phyloP scores from a whole-genome alignment of 2,888 invertebrate genomes.

The Taphrorychus bicolor region DNA sequence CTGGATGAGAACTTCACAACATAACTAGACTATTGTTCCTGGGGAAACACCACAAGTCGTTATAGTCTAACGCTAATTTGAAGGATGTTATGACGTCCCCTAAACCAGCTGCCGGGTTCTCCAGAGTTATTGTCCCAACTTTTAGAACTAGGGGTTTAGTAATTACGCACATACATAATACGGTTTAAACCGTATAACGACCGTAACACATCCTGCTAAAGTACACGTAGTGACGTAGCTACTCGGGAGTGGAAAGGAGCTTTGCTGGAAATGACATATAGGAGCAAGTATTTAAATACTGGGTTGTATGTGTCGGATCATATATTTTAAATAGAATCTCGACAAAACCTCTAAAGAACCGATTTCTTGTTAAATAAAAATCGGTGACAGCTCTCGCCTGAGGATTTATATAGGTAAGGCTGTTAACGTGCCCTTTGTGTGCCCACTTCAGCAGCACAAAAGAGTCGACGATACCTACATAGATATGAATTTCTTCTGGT shows the following conservation, averaged over 20 bases:
- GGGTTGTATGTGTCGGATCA: conserved; percentile 13
- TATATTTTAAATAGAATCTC: conserved; percentile 30
- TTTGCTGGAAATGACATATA: no score
- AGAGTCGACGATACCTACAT: conserved; percentile 15
- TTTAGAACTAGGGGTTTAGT: conserved; percentile 7
- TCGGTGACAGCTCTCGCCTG: conserved; percentile 23
- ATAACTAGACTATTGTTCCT: conserved; percentile 16
- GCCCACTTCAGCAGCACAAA: conserved; percentile 31
- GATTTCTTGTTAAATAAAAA: conserved; percentile 28
- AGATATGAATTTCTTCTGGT: conserved; percentile 30
- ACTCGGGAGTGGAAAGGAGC: background rate
- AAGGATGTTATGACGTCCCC: conserved; percentile 17
- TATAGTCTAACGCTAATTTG: conserved; percentile 19
- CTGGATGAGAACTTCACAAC: conserved; percentile 35
- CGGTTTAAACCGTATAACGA: conserved; percentile 1
- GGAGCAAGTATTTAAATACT: no score
- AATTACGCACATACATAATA: conserved; percentile 2
- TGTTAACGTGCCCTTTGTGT: conserved; percentile 35
- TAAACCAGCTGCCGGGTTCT: conserved; percentile 4
- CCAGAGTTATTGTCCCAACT: conserved; percentile 14
- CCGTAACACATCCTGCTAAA: background rate
- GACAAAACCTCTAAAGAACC: conserved; percentile 35
- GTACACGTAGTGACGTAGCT: no score
- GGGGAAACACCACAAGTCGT: conserved; percentile 26
- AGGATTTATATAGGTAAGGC: conserved; percentile 35